Base-by-base conservation (phyloP, 2,797 vertebrate species). In the Apogon hyalosoma region DNA sequence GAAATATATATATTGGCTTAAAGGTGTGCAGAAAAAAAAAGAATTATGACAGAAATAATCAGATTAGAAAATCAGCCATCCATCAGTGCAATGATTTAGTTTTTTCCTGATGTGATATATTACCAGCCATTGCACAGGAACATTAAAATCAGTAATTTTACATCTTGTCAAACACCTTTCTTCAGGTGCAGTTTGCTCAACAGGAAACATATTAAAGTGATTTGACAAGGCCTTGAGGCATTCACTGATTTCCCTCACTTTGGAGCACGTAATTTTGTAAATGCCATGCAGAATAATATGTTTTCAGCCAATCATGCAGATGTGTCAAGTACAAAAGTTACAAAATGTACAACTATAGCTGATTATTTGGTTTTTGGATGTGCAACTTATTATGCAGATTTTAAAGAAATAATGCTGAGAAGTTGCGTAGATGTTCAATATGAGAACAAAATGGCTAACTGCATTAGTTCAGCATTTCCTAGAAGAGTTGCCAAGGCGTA, bases 1-100 rank as follows among this genome's bases (percentile, higher is more conserved):
- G 18, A 53, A 49, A n/a, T n/a, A 33, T 45, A 11, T 56, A 45
- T 54, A 76, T 54, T 36, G n/a, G 16, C 39, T 77, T 36, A n/a
- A 47, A 65, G 73, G 14, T 24, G 21, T 24, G 21, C 2, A 24
- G 4, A 4, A 15, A 41, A 47, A 61, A 38, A 57, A 33, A 8
- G 6, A 15, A 47, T 55, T 41, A 52, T 53, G 40, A 55, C 13
- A 42, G 41, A 2, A 12, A 61, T 60, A 66, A 82, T 77, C 24
- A 49, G 53, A 73, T 86, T 57, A 79, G 67, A 69, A 59, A 68
- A 67, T 73, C 80, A 67, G 36, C 33, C 72, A 77, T 90, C 77
- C 60, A 43, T 86, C 89, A 84, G 31, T 1, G 0, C 0, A 1
- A 3, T 18, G 28, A 54, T 59, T 65, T 42, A 13, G 9, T 6